These are phyloP conservation scores for Nemurella pictetii DNA, from an alignment of 2,888 invertebrate genomes.

Conservation along the genomic window DNA sequence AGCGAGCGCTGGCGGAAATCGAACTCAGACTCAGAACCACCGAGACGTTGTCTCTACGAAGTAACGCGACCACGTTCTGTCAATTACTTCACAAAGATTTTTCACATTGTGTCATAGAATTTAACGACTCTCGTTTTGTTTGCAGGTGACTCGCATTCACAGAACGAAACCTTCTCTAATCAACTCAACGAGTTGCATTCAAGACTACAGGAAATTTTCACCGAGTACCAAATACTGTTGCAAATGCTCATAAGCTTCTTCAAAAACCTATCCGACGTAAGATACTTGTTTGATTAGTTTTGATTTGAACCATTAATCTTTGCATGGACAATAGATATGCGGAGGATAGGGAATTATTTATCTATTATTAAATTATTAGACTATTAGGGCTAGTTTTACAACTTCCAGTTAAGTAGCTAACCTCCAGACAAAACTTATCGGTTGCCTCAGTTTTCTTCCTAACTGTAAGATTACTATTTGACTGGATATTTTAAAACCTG, in stretches of 20 bases:
- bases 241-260: constrained; percentile 73
- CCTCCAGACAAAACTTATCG: no score
- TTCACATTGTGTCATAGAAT: not conserved
- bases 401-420: no score
- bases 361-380: no score
- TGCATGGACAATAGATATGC: no score
- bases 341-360: no score
- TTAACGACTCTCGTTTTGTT: not conserved
- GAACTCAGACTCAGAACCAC: constrained; percentile 68
- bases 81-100: constrained; percentile 5
- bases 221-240: constrained; percentile 71
- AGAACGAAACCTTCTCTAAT: constrained; percentile 64
- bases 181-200: constrained; percentile 68
- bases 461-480: no score
- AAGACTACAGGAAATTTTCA: constrained; percentile 66
- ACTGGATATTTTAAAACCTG: no score
- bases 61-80: constrained; percentile 49
- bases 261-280: constrained; percentile 64
- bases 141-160: constrained; percentile 52
- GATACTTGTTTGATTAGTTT: no score
- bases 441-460: no score
- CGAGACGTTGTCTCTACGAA: constrained; percentile 55
- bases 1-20: constrained; percentile 67
- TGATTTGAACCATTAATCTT: no score
- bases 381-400: no score